Conservation (phyloP, 35 echinoderm and acorn worm species). For the Stichopus chloronotus region DNA sequence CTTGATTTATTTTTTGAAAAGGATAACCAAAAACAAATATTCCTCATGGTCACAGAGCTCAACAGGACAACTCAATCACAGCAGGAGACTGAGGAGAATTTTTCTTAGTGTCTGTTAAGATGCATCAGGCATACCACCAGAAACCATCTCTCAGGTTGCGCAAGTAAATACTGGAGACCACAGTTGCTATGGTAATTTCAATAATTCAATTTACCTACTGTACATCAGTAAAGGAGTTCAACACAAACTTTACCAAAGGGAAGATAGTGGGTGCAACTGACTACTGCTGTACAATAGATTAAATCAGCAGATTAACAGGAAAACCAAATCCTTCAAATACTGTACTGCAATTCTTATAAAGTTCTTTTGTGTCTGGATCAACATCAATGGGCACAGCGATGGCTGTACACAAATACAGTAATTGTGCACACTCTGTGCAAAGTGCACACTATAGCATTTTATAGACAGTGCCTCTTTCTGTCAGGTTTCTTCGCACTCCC, state of each 20-base stretch:
- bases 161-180: neutral
- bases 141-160: neutral
- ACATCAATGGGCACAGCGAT: too few species aligned
- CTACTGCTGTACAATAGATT: too few species aligned
- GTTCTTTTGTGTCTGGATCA: too few species aligned
- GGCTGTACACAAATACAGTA: too few species aligned
- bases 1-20: too few species aligned
- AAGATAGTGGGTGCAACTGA: neutral
- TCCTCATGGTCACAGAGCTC: neutral
- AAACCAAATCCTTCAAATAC: too few species aligned
- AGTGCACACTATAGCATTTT: too few species aligned
- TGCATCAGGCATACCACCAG: neutral
- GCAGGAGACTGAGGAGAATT: neutral
- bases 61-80: neutral
- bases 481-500: too few species aligned
- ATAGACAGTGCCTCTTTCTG: too few species aligned
- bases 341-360: too few species aligned
- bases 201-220: constrained; percentile 18
- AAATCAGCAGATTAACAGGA: too few species aligned
- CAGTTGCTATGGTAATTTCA: constrained; percentile 32
- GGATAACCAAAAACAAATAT: neutral
- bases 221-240: neutral
- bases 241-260: neutral
- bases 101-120: neutral
- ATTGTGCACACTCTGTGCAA: too few species aligned